Percentiles rank a stretch among this genome's conserved stretches.
phyloP scores from a whole-genome alignment of 2,113 vertebrate genomes.

The Haliaeetus leucogaster region DNA sequence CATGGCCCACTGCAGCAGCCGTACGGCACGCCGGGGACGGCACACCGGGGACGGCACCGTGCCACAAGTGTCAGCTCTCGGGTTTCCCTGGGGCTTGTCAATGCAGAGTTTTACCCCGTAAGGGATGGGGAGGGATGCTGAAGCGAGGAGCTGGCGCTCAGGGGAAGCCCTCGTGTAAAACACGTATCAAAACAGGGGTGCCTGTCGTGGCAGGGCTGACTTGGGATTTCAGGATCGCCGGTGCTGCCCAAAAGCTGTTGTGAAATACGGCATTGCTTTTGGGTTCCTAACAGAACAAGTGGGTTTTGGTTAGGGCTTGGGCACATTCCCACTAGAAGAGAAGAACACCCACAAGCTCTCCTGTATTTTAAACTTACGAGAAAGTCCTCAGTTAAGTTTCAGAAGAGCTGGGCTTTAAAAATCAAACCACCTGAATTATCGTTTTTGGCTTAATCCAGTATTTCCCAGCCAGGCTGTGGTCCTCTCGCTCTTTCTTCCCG shows the following conservation, averaged over 20 bases:
- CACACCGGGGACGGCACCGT: not conserved
- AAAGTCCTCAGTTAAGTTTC: not conserved
- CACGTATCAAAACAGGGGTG: rapidly evolving
- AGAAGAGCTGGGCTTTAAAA: not conserved
- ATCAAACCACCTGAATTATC: not conserved
- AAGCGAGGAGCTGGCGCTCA: not conserved
- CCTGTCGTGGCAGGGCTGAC: not conserved
- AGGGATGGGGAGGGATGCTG: not conserved
- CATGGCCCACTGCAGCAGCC: slow-evolving; percentile 8
- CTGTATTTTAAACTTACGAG: not conserved
- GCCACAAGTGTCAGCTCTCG: not conserved
- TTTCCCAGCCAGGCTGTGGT: not conserved
- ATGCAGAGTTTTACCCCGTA: rapidly evolving
- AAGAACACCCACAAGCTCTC: not conserved
- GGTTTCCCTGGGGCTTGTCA: not conserved
- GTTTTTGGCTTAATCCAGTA: not conserved
- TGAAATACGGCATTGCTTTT: not conserved
- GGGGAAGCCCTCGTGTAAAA: not conserved
- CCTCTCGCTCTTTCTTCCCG: not conserved
- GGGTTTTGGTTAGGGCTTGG: not conserved
- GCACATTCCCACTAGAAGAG: not conserved
- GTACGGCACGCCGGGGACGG: not conserved
- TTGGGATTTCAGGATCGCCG: not conserved
- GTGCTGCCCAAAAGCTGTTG: not conserved
- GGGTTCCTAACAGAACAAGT: not conserved